Base-by-base conservation (phyloP, 2,888 invertebrate species). In the Cryptus viduatorius region DNA sequence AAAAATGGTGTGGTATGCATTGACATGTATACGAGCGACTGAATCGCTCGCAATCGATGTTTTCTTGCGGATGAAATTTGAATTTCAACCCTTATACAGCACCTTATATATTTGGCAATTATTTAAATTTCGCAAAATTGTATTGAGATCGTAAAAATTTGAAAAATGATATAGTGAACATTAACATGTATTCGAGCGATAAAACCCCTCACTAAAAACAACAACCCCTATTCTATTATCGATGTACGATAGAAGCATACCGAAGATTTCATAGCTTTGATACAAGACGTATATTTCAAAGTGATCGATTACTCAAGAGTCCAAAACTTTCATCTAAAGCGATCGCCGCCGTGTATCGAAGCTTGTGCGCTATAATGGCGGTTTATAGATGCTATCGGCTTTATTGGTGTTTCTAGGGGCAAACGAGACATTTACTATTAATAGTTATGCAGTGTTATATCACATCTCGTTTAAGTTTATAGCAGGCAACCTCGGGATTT, bases 331-430 rank as follows among this genome's bases (percentile, higher is more conserved):
- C n/a, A 48, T 50, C 50, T 19, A 53, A 50, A 53, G 16, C 24
- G 19, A 24, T 50, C 75, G 31, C 16, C 19, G 53, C 50, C 50
- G 31, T 24, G 3, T 16, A n/a, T 76, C n/a, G 5, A 65, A 42
- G 16, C n/a, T 65, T n/a, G 14, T 31, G 5, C 8, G 50, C 75
- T 24, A 42, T 24, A 42, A 65, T n/a, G 42, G 12, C 48, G 12
- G 37, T 65, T 12, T 24, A 19, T 10, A 50, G 46, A 64, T 46
- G 48, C 50, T 31, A 48, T 19, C 19, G 37, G 64, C 8, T 50
- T 76, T 76, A 76, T 65, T 37, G 50, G 50, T 37, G 42, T 65
- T 76, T 53, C 65, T n/a, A 64, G 31, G 48, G 10, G 29, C 14
- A 14, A 59, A 12, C 24, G 29, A 14, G 29, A 29, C 59, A n/a